Conservation (phyloP, 1,140 invertebrate genomes). For the Cardiocondyla obscurior region DNA sequence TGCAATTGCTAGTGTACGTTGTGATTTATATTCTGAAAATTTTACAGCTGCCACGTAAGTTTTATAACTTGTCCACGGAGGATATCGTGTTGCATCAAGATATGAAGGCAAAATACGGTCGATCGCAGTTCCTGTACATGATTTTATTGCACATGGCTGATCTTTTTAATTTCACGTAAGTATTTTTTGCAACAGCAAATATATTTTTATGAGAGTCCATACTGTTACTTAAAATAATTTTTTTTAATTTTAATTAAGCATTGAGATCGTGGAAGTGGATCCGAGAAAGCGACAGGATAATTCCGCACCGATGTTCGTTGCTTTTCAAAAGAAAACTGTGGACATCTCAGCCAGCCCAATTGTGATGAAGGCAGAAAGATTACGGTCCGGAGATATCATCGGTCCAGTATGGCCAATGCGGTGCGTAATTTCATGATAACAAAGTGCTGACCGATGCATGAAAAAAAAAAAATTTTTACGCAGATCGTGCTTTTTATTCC, state of each 20-base stretch:
- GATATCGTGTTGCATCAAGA: constrained; percentile 44
- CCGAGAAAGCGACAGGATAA: constrained; percentile 54
- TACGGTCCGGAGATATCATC: constrained; percentile 59
- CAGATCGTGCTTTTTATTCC: constrained; percentile 68
- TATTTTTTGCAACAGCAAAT: background rate
- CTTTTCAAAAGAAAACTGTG: constrained; percentile 54
- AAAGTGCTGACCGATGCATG: background rate
- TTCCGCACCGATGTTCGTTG: constrained; percentile 60
- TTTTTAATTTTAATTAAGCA: constrained; percentile 35
- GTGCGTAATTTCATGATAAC: constrained; percentile 30
- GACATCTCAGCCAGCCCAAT: constrained; percentile 63
- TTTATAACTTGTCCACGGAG: constrained; percentile 49
- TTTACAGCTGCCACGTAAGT: constrained; percentile 39
- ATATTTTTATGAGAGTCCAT: background rate
- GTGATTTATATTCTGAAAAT: background rate
- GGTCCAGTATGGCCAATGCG: constrained; percentile 65
- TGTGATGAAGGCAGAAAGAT: constrained; percentile 52
- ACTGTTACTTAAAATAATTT: background rate
- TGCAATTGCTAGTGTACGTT: background rate
- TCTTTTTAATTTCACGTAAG: constrained; percentile 71
- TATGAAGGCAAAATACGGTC: constrained; percentile 49
- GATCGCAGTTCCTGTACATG: constrained; percentile 62
- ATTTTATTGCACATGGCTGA: constrained; percentile 62
- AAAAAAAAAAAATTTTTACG: background rate
- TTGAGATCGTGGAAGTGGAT: constrained; percentile 51